Evolutionary conservation across 2,888 invertebrate species (phyloP).

Genomic region (Deilephila elpenor): DNA sequence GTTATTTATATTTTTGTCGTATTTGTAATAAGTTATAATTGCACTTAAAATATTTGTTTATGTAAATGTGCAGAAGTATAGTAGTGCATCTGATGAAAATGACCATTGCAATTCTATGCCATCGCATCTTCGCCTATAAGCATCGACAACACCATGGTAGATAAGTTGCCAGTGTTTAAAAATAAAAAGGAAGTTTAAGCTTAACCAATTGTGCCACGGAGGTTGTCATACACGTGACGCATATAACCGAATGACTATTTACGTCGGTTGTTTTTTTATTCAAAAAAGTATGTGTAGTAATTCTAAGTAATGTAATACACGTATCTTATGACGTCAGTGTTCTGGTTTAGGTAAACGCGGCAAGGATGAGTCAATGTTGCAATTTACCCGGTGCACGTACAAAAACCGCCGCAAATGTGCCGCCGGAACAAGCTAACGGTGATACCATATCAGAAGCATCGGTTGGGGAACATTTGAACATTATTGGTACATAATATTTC

Average conservation of each 20-base stretch:
- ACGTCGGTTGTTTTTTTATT: background rate
- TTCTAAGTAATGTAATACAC: background rate
- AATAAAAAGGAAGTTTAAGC: no score
- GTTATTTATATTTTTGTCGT: background rate
- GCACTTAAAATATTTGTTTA: no score
- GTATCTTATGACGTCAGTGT: background rate
- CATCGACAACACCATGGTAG: no score
- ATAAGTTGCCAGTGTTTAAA: no score
- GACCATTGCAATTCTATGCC: no score
- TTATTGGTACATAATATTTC: background rate
- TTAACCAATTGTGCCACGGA: no score
- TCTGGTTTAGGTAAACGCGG: constrained; percentile 12
- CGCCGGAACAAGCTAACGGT: constrained; percentile 29
- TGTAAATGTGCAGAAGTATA: no score
- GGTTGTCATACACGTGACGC: background rate
- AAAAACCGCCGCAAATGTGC: constrained; percentile 36
- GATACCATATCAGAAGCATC: background rate
- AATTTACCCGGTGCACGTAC: constrained; percentile 44
- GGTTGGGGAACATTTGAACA: background rate
- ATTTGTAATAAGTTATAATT: no score
- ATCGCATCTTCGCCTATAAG: no score
- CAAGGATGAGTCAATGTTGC: constrained; percentile 48
- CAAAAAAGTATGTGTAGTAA: background rate
- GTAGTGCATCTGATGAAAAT: no score
- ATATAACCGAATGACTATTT: background rate